A percentile compares a stretch with the other conserved stretches of the same genome.
Evolutionary conservation across 2,888 invertebrate genomes (phyloP).

Genomic region (Dendrolimus houi): DNA sequence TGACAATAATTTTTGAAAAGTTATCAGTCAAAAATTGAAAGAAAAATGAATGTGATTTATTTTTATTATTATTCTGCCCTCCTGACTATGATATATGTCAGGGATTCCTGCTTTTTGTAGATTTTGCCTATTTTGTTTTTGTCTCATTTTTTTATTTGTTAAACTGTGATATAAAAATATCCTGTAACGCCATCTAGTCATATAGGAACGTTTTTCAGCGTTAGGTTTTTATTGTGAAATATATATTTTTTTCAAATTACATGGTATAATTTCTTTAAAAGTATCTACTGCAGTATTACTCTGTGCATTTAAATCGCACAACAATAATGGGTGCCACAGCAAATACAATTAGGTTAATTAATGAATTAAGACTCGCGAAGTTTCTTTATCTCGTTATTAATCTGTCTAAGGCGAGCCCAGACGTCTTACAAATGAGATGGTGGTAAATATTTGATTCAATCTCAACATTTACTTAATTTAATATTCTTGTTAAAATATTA

Average conservation of each 20-base stretch:
- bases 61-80: neutral
- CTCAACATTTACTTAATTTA: conserved; percentile 26
- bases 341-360: conserved; percentile 77
- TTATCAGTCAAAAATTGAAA: neutral
- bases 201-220: too few species aligned
- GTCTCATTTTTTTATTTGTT: neutral
- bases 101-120: neutral
- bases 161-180: neutral
- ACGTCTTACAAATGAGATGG: conserved; percentile 66
- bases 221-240: neutral
- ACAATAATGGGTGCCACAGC: conserved; percentile 60
- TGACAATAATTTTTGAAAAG: too few species aligned
- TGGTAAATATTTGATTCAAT: conserved; percentile 54
- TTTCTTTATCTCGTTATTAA: conserved; percentile 76
- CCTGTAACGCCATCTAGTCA: neutral
- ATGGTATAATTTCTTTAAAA: neutral
- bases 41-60: neutral
- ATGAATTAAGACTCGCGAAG: conserved; percentile 72
- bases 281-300: conserved; percentile 11
- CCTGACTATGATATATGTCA: neutral
- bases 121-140: neutral
- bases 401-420: conserved; percentile 65
- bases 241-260: neutral
- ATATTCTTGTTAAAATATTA: conserved; percentile 12
- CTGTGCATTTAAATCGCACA: conserved; percentile 22